These are phyloP conservation scores for Turritopsis dohrnii DNA, from an alignment of 30 jellyfish, hydroid and myxozoan species.

Conservation along the genomic window DNA sequence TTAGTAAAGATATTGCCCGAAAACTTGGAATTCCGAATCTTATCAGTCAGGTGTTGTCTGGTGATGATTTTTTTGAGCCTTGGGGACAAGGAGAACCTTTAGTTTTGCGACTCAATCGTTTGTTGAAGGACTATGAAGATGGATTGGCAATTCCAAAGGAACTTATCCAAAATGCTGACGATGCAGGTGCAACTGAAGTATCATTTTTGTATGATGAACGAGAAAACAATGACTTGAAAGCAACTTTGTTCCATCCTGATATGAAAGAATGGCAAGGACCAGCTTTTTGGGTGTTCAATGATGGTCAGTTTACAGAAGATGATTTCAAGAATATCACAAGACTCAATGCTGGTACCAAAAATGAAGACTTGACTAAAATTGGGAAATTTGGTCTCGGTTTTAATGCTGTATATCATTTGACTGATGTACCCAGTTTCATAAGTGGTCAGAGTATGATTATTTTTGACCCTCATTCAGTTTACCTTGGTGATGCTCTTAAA, in stretches of 20 bases:
- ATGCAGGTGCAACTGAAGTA: constrained; percentile 71
- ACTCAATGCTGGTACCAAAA: constrained; percentile 77
- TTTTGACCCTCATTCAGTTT: constrained; percentile 66
- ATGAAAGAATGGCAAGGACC: constrained; percentile 84
- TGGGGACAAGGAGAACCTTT: constrained; percentile 80
- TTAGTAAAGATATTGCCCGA: constrained; percentile 42
- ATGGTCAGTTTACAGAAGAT: constrained; percentile 41
- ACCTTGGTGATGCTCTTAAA: constrained; percentile 59
- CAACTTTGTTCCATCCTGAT: constrained; percentile 37
- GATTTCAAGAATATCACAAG: constrained; percentile 67
- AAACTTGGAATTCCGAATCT: constrained; percentile 39
- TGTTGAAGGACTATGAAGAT: constrained; percentile 61
- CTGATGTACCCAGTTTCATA: constrained; percentile 72
- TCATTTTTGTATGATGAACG: constrained; percentile 58
- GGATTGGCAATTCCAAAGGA: constrained; percentile 77
- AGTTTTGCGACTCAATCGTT: constrained; percentile 53
- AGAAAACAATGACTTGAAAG: constrained; percentile 20
- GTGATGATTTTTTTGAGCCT: constrained; percentile 42
- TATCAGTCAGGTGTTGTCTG: constrained; percentile 39
- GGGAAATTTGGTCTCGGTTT: constrained; percentile 88
- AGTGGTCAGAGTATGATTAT: constrained; percentile 59
- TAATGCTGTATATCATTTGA: constrained; percentile 66
- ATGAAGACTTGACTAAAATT: constrained; percentile 46
- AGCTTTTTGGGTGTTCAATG: constrained; percentile 69
- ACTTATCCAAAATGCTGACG: constrained; percentile 87